phyloP scores from a whole-genome alignment of 2,797 vertebrate species.

The Fistularia tabacaria region DNA sequence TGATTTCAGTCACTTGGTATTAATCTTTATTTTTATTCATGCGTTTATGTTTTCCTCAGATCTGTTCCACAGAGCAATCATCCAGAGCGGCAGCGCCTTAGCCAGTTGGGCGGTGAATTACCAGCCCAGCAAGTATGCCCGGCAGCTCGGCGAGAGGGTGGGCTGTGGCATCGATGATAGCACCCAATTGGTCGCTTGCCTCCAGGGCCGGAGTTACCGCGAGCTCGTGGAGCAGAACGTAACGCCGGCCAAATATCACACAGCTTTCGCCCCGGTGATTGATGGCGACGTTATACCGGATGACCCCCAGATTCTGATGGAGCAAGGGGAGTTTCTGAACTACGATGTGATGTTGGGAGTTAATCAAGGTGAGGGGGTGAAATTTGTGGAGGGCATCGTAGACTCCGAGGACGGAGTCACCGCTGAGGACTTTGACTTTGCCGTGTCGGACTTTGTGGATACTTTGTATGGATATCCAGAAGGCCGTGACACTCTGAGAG shows the following conservation, averaged over 20 bases:
- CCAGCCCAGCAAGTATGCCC: constrained; percentile 93
- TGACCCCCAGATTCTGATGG: constrained; percentile 98
- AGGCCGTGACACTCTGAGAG: constrained; percentile 87
- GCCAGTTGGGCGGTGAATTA: constrained; percentile 99
- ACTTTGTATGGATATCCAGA: constrained; percentile 94
- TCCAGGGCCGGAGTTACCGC: constrained; percentile 86
- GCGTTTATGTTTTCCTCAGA: constrained; percentile 72
- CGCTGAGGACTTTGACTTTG: constrained; percentile 91
- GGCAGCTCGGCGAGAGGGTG: constrained; percentile 89
- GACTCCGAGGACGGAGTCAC: constrained; percentile 92
- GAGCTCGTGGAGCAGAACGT: constrained; percentile 92
- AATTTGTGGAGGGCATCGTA: constrained; percentile 92
- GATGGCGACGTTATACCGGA: constrained; percentile 97
- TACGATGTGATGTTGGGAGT: constrained; percentile 98
- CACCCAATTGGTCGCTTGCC: constrained; percentile 89
- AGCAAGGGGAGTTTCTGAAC: constrained; percentile 98
- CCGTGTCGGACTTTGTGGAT: constrained; percentile 94
- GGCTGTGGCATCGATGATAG: constrained; percentile 93
- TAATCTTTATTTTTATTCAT: constrained; percentile 15
- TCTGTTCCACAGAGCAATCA: constrained; percentile 97
- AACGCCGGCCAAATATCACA: constrained; percentile 92
- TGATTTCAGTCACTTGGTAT: not conserved
- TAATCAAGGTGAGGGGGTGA: constrained; percentile 94
- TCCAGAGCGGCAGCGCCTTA: constrained; percentile 95
- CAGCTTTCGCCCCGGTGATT: constrained; percentile 95